These are phyloP conservation scores for Scaptomyza caliginosa DNA, from an alignment of 2,888 invertebrate genomes.

Conservation along the genomic window DNA sequence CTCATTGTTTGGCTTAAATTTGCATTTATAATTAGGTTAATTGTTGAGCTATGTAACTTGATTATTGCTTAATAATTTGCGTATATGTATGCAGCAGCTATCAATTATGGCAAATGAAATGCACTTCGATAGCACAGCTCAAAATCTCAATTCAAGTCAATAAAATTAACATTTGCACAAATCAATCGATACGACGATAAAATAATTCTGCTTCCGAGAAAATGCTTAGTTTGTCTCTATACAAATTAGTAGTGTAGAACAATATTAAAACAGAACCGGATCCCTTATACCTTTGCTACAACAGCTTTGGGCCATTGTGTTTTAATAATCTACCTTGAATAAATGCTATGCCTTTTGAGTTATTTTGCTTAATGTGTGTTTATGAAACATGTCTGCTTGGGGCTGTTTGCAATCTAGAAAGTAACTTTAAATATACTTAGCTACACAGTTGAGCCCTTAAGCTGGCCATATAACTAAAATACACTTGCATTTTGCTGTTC, in stretches of 20 bases:
- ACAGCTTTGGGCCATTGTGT: not conserved
- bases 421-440: slow-evolving; percentile 7
- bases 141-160: slow-evolving; percentile 25
- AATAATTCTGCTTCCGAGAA: slow-evolving; percentile 36
- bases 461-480: not conserved
- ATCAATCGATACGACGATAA: slow-evolving; percentile 33
- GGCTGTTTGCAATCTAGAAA: not conserved
- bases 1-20: slow-evolving; percentile 66
- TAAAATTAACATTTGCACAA: slow-evolving; percentile 48
- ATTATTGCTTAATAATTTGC: slow-evolving; percentile 69
- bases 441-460: not conserved
- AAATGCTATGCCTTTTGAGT: not conserved
- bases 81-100: slow-evolving; percentile 37
- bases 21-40: slow-evolving; percentile 76
- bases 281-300: not conserved
- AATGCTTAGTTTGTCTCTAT: slow-evolving; percentile 4
- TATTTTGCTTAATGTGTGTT: not conserved
- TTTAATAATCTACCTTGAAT: not conserved
- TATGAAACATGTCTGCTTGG: not conserved
- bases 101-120: slow-evolving; percentile 60
- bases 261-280: not conserved
- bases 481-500: slow-evolving; percentile 2
- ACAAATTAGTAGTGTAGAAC: slow-evolving; percentile 14
- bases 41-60: slow-evolving; percentile 65
- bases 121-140: slow-evolving; percentile 14